Percentiles rank a stretch among this genome's conserved stretches.
Conservation (phyloP, 2,113 vertebrate species). For the Stercorarius parasiticus region DNA sequence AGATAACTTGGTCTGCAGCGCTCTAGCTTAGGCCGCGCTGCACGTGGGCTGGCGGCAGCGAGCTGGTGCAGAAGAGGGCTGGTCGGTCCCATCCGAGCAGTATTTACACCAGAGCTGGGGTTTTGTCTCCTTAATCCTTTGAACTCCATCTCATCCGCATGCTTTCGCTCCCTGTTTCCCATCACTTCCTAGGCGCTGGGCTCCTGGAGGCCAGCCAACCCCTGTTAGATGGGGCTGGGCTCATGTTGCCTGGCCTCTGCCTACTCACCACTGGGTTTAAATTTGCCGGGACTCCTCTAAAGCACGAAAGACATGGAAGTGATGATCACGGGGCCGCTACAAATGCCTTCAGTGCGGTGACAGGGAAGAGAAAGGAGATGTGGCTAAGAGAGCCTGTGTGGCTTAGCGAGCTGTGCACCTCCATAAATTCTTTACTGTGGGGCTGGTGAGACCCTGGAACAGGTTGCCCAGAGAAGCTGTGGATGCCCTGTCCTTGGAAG, state of each 20-base stretch:
- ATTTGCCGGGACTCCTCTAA: neutral
- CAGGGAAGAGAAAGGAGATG: neutral
- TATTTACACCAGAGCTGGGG: neutral
- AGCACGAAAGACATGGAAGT: accelerated
- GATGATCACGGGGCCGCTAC: neutral
- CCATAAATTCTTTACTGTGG: neutral
- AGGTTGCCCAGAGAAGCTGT: neutral
- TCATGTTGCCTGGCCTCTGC: neutral
- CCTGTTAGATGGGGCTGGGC: neutral
- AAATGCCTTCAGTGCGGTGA: neutral
- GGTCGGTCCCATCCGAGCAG: accelerated
- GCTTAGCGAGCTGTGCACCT: neutral
- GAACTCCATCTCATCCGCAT: neutral
- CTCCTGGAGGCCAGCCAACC: neutral
- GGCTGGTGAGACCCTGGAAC: neutral
- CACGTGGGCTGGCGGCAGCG: neutral
- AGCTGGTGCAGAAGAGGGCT: neutral
- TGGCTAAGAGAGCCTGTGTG: neutral
- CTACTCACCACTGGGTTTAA: neutral
- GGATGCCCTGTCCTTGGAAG: neutral
- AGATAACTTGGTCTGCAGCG: neutral
- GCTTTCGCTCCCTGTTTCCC: neutral
- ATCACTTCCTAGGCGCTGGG: neutral
- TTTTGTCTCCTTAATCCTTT: neutral
- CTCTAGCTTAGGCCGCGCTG: neutral